phyloP scores from a whole-genome alignment of 2,888 invertebrate species.

The Pachydiplax longipennis region DNA sequence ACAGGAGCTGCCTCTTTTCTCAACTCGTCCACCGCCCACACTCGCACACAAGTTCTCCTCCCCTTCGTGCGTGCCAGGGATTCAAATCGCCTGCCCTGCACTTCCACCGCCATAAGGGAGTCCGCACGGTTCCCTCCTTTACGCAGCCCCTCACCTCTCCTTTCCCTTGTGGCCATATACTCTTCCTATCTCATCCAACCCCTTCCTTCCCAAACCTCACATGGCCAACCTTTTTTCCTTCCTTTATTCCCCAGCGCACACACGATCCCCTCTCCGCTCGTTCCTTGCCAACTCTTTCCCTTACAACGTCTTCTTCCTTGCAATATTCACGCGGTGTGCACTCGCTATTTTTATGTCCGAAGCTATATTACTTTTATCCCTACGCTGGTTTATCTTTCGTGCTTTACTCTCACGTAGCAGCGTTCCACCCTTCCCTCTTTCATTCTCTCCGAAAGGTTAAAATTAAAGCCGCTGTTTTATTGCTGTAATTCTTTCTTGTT shows the following conservation, averaged over 20 bases:
- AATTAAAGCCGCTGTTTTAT: neutral
- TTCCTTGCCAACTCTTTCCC: conserved; percentile 38
- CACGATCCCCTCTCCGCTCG: conserved; percentile 27
- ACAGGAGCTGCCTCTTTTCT: conserved; percentile 35
- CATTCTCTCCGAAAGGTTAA: neutral
- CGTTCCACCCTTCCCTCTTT: neutral
- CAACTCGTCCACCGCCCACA: neutral
- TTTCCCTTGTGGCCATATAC: conserved; percentile 19
- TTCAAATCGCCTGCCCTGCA: conserved; percentile 37
- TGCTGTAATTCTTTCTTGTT: conserved; percentile 3
- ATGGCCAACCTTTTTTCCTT: conserved; percentile 4
- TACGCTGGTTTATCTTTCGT: conserved; percentile 21
- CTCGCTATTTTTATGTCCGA: conserved; percentile 25
- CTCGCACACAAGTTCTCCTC: neutral
- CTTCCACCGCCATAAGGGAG: neutral
- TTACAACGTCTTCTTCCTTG: conserved; percentile 35
- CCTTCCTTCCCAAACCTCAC: neutral
- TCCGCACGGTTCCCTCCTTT: neutral
- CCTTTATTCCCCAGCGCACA: conserved; percentile 5
- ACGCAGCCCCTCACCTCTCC: neutral
- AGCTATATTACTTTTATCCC: conserved; percentile 32
- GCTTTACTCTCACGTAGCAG: conserved; percentile 3
- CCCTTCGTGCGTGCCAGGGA: conserved; percentile 31
- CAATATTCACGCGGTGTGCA: conserved; percentile 41
- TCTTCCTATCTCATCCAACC: neutral